These are phyloP conservation scores for Castor canadensis DNA, from an alignment of 2,113 vertebrate species.

Conservation along the genomic window DNA sequence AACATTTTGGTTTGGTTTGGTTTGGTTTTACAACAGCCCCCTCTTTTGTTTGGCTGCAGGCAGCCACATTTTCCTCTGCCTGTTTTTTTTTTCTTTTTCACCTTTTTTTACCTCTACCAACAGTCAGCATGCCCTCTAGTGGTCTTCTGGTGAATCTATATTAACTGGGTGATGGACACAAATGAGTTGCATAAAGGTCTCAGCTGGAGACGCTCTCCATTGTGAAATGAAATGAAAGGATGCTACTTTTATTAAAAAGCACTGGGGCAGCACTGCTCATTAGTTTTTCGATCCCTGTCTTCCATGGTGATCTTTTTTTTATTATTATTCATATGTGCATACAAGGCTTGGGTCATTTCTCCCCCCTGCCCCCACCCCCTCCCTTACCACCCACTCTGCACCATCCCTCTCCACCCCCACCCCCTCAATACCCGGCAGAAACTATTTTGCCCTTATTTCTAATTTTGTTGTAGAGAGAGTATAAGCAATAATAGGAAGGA, in stretches of 20 bases:
- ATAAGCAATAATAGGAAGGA: too few species aligned
- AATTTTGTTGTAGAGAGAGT: too few species aligned
- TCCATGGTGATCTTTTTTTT: too few species aligned
- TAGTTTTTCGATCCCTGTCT: not conserved
- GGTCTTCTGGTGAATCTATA: not conserved
- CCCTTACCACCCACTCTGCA: too few species aligned
- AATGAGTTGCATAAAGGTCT: not conserved
- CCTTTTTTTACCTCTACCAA: too few species aligned
- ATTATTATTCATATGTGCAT: too few species aligned
- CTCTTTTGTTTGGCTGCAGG: not conserved
- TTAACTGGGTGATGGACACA: not conserved
- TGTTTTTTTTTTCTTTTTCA: not conserved
- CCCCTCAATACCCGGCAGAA: too few species aligned
- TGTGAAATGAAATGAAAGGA: not conserved
- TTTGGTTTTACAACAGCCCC: not conserved
- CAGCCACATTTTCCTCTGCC: not conserved
- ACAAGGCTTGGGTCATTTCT: too few species aligned
- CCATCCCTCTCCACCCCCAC: too few species aligned
- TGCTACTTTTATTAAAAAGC: not conserved
- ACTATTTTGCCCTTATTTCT: too few species aligned
- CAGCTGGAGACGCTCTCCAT: not conserved
- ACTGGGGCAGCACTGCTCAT: not conserved
- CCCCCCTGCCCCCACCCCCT: too few species aligned
- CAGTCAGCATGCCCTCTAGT: not conserved
- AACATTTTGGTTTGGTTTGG: too few species aligned